Percentiles rank a stretch among this genome's conserved stretches.
These are phyloP conservation scores for Mesorhabditis belari DNA, from an alignment of 2,888 invertebrate species.

Conservation along the genomic window DNA sequence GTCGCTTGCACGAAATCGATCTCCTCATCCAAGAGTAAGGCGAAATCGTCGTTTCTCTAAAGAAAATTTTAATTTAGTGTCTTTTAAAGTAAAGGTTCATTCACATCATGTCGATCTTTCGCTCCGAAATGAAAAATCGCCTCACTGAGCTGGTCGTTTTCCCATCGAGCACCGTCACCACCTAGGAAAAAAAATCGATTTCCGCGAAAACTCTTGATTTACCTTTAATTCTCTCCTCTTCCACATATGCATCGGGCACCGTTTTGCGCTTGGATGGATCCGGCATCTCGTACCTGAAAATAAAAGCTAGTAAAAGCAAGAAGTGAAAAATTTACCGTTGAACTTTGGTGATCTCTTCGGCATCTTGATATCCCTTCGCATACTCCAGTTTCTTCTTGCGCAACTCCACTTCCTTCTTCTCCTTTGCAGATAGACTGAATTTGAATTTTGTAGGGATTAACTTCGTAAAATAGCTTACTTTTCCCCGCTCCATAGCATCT, in stretches of 20 bases:
- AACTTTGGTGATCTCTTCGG: slow-evolving; percentile 82
- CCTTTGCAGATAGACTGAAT: slow-evolving; percentile 74
- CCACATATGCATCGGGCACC: slow-evolving; percentile 32
- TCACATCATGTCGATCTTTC: slow-evolving; percentile 10
- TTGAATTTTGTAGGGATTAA: slow-evolving; percentile 4
- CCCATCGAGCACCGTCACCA: slow-evolving; percentile 31
- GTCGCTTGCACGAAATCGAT: slow-evolving; percentile 85
- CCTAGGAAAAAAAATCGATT: neutral
- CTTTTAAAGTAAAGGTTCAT: neutral
- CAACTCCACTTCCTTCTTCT: slow-evolving; percentile 75
- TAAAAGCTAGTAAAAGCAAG: neutral
- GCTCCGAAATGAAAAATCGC: slow-evolving; percentile 23
- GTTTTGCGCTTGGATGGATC: slow-evolving; percentile 33
- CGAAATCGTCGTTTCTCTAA: slow-evolving; percentile 68
- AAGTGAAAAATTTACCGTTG: slow-evolving; percentile 65
- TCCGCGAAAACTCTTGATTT: slow-evolving; percentile 4
- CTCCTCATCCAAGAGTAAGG: slow-evolving; percentile 81
- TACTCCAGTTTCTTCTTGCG: slow-evolving; percentile 81
- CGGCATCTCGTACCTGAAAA: slow-evolving; percentile 43
- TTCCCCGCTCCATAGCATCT: slow-evolving; percentile 81
- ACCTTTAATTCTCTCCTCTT: slow-evolving; percentile 33
- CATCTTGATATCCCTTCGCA: slow-evolving; percentile 90
- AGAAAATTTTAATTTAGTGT: slow-evolving; percentile 7
- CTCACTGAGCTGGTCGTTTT: slow-evolving; percentile 22
- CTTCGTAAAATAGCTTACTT: slow-evolving; percentile 65